A percentile compares a stretch with the other conserved stretches of the same genome.
phyloP scores from a whole-genome alignment of 2,888 invertebrate genomes.

The Baccha elongata region DNA sequence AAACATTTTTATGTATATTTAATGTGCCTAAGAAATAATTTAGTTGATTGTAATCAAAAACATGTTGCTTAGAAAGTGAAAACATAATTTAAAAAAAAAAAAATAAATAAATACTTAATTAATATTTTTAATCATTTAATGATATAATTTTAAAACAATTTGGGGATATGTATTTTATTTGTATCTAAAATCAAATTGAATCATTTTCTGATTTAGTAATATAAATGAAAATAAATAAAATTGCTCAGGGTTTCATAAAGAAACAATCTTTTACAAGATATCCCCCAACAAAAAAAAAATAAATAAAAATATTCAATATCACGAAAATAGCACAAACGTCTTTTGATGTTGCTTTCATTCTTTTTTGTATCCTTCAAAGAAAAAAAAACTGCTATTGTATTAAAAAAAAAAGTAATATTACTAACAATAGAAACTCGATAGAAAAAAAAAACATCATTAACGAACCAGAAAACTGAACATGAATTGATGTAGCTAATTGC shows the following conservation, averaged over 20 bases:
- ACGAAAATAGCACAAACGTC: constrained; percentile 33
- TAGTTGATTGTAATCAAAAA: constrained; percentile 64
- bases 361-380: no score
- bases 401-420: constrained; percentile 9
- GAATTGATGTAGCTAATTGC: constrained; percentile 47
- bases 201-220: constrained; percentile 29
- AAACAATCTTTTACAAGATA: constrained; percentile 71
- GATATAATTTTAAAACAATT: constrained; percentile 55
- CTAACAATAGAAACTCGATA: constrained; percentile 50
- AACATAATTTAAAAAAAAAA: constrained; percentile 36
- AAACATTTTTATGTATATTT: constrained; percentile 78
- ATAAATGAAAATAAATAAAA: constrained; percentile 67
- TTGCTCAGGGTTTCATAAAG: constrained; percentile 72
- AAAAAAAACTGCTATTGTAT: constrained; percentile 18
- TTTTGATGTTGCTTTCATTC: constrained; percentile 46
- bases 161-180: constrained; percentile 63
- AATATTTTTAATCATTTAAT: constrained; percentile 46
- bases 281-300: constrained; percentile 8
- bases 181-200: constrained; percentile 3
- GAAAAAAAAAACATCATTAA: constrained; percentile 33
- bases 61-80: constrained; percentile 69
- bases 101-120: constrained; percentile 2
- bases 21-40: constrained; percentile 79
- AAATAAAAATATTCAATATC: constrained; percentile 12
- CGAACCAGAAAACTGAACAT: constrained; percentile 50